These are phyloP conservation scores for Drosophila albomicans DNA, from an alignment of 1,140 invertebrate genomes.

Conservation along the genomic window DNA sequence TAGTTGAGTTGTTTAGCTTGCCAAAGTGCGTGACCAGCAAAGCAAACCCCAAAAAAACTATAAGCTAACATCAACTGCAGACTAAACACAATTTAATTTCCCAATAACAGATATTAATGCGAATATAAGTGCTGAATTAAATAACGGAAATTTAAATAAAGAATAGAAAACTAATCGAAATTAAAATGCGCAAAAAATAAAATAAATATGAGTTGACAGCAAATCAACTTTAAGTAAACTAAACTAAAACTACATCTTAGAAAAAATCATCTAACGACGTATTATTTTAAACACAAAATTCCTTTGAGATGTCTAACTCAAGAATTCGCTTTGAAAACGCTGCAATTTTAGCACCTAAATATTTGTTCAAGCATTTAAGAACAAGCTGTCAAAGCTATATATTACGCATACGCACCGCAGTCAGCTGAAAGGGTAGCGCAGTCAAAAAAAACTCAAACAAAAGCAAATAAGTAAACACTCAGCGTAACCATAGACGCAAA, in stretches of 20 bases:
- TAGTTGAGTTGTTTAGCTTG: slow-evolving; percentile 18
- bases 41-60: slow-evolving; percentile 1
- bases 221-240: too few species aligned
- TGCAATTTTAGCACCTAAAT: not conserved
- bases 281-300: too few species aligned
- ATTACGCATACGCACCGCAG: slow-evolving; percentile 35
- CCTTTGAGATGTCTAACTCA: not conserved
- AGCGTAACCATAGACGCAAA: slow-evolving; percentile 10
- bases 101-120: not conserved
- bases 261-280: too few species aligned
- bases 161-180: too few species aligned
- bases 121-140: not conserved
- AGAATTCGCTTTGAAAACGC: not conserved
- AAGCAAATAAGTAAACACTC: slow-evolving; percentile 6
- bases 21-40: slow-evolving; percentile 41
- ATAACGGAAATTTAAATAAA: too few species aligned
- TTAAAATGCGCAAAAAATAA: too few species aligned
- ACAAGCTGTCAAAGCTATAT: not conserved
- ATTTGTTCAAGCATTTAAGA: not conserved
- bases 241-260: too few species aligned
- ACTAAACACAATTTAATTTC: slow-evolving; percentile 5
- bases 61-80: not conserved
- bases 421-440: slow-evolving; percentile 20
- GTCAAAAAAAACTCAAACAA: slow-evolving; percentile 29
- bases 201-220: too few species aligned